Conservation (phyloP, 2,113 vertebrate species). For the Falco punctatus region DNA sequence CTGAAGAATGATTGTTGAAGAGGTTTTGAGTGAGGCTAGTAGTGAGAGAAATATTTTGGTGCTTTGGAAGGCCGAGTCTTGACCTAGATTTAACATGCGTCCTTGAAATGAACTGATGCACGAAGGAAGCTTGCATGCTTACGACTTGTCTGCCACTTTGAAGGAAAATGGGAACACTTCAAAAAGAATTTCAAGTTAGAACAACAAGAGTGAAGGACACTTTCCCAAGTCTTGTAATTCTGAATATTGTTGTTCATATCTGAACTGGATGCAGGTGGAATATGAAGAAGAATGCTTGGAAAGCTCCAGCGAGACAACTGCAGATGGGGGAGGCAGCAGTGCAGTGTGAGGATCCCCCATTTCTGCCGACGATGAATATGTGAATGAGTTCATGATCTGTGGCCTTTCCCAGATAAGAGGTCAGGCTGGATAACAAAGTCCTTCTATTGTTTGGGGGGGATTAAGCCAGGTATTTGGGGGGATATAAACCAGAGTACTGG, state of each 20-base stretch:
- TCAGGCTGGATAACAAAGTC: not conserved
- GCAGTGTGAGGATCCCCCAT: not conserved
- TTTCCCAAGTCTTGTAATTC: not conserved
- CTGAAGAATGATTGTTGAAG: rapidly evolving
- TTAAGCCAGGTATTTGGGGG: not conserved
- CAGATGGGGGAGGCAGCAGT: not conserved
- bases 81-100: not conserved
- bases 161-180: not conserved
- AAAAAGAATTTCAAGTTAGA: not conserved
- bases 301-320: rapidly evolving
- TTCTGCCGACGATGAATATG: not conserved
- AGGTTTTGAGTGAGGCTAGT: not conserved
- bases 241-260: not conserved
- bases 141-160: not conserved
- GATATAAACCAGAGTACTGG: not conserved
- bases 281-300: rapidly evolving
- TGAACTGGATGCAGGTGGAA: rapidly evolving
- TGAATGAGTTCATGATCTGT: not conserved
- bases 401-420: not conserved
- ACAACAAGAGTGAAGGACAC: no score
- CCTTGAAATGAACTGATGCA: not conserved
- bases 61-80: not conserved
- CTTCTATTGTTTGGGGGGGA: not conserved
- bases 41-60: not conserved
- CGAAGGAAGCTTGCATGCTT: not conserved